These are phyloP conservation scores for Stomorhina lunata DNA, from an alignment of 2,888 invertebrate species.

Conservation along the genomic window DNA sequence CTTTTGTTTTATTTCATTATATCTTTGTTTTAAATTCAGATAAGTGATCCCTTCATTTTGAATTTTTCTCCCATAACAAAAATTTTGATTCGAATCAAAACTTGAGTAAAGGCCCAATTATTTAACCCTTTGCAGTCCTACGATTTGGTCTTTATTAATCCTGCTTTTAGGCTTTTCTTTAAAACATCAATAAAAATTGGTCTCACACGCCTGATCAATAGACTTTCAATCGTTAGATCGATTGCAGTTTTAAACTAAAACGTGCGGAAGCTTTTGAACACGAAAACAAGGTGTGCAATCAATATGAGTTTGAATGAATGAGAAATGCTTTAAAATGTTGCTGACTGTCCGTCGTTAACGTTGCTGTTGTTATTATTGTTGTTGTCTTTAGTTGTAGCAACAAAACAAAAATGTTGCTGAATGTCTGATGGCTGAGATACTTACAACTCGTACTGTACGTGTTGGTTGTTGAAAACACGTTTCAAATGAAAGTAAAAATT, in stretches of 20 bases:
- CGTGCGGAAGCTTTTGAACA: slow-evolving; percentile 54
- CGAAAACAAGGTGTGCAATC: slow-evolving; percentile 2
- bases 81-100: too few species aligned
- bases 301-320: neutral
- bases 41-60: too few species aligned
- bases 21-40: too few species aligned
- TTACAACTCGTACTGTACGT: too few species aligned
- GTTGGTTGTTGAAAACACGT: slow-evolving; percentile 72
- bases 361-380: slow-evolving; percentile 20
- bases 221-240: neutral
- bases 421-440: slow-evolving; percentile 26
- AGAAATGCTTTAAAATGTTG: neutral
- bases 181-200: too few species aligned
- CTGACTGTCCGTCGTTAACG: slow-evolving; percentile 10
- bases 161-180: too few species aligned
- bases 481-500: slow-evolving; percentile 78
- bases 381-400: slow-evolving; percentile 26
- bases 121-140: too few species aligned
- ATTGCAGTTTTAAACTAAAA: slow-evolving; percentile 12
- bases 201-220: too few species aligned
- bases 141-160: too few species aligned
- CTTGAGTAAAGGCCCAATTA: too few species aligned
- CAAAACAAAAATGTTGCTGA: slow-evolving; percentile 17
- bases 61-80: too few species aligned
- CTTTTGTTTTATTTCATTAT: too few species aligned